These are phyloP conservation scores for Carcinoscorpius rotundicauda DNA, from an alignment of 1,140 invertebrate species.

Conservation along the genomic window DNA sequence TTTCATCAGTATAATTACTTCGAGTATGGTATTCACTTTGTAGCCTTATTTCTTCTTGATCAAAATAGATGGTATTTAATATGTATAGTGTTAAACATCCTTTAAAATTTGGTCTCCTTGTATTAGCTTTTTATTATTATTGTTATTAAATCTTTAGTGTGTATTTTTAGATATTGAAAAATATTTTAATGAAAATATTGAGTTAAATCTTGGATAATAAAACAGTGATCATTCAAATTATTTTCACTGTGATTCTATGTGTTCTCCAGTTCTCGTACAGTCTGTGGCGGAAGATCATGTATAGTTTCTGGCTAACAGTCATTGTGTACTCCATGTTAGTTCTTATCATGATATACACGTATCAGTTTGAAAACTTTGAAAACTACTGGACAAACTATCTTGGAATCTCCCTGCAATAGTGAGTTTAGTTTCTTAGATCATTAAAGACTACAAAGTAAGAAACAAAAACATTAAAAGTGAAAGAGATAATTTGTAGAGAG, in stretches of 20 bases:
- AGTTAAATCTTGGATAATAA: too few relatives aligned
- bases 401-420: slow-evolving; percentile 56
- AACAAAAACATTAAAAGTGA: too few relatives aligned
- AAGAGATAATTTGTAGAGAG: too few relatives aligned
- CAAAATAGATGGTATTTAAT: too few relatives aligned
- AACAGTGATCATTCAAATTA: too few relatives aligned
- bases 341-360: slow-evolving; percentile 87
- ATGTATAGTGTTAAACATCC: too few relatives aligned
- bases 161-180: slow-evolving; percentile 5
- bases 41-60: too few relatives aligned
- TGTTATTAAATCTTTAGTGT: neutral
- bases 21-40: too few relatives aligned
- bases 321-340: slow-evolving; percentile 94
- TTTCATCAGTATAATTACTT: too few relatives aligned
- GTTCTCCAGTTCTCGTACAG: slow-evolving; percentile 65
- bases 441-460: neutral
- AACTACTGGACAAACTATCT: slow-evolving; percentile 69
- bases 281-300: slow-evolving; percentile 87
- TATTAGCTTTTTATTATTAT: too few relatives aligned
- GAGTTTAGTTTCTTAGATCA: slow-evolving; percentile 35
- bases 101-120: too few relatives aligned
- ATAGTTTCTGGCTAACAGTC: slow-evolving; percentile 86
- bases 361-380: slow-evolving; percentile 87
- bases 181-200: slow-evolving; percentile 25
- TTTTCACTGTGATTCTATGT: neutral